Base-by-base conservation (phyloP, 2,113 vertebrate species). In the Salvelinus namaycush region DNA sequence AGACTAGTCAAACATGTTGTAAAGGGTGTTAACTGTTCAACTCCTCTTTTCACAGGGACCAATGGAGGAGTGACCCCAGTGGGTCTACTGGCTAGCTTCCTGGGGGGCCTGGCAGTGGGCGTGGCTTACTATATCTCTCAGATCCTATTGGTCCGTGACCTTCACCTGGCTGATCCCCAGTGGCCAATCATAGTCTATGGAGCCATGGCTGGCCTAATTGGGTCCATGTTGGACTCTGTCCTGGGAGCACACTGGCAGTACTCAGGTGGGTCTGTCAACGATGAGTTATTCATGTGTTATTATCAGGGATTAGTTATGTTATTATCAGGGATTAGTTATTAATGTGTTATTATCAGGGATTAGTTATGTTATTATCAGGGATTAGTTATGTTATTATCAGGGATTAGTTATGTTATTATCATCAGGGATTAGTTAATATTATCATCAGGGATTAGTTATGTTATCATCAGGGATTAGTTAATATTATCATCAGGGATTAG, bases 191-290 rank as follows among this genome's bases (percentile, higher is more conserved):
- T 99, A 27, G 60, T 93, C 71, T 99, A 98, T 75, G 95, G 93
- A 0, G 94, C 93, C 29, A 49, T 92, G 78, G 97, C 97, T 7
- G 97, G 98, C 9, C 90, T 99, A 3, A 57, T 97, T 26, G 98
- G 98, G 13, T 99, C 98, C 1, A n/a, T 98, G 84, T 84, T 98
- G 67, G 98, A 99, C 91, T 99, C 98, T 0, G 95, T 96, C 77
- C 92, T 99, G 78, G 98, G 98, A 69, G 97, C 97, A 67, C 95
- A 94, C 0, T 95, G 99, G 96, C 98, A 99, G 57, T 99, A 96
- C 81, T 96, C 96, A 6, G 97, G 98, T 98, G 90, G 8, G 13
- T 44, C 66, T 34, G 27, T 3, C 31, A 18, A 13, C 16, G 1
- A 54, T 54, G 14, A 54, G 49, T 54, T 54, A 54, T 14, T 54